These are phyloP conservation scores for Anguilla rostrata DNA, from an alignment of 2,113 vertebrate species.

Conservation along the genomic window DNA sequence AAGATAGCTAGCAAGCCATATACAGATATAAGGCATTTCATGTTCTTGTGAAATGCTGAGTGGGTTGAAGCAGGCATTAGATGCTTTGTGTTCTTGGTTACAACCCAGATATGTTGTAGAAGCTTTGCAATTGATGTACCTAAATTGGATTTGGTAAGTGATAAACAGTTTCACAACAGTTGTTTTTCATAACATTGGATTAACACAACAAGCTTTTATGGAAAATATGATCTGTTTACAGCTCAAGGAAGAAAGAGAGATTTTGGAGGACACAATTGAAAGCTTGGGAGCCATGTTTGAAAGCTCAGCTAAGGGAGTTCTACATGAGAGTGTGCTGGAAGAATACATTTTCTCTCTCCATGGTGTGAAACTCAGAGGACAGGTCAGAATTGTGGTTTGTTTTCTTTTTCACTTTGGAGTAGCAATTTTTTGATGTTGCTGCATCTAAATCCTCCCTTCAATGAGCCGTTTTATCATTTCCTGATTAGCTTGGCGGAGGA, in stretches of 20 bases:
- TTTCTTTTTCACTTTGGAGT: background rate
- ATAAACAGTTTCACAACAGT: no score
- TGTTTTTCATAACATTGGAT: no score
- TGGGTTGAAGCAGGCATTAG: background rate
- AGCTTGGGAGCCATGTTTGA: conserved; percentile 10
- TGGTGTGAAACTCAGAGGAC: conserved; percentile 11
- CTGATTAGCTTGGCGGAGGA: background rate
- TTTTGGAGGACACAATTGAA: background rate
- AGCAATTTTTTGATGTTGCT: no score
- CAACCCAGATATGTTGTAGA: background rate
- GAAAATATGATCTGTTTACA: conserved; percentile 2
- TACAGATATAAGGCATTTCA: background rate
- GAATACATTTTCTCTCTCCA: conserved; percentile 25
- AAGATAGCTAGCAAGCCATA: background rate
- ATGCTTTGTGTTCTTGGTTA: background rate
- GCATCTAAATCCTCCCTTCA: background rate
- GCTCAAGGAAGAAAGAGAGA: conserved; percentile 19
- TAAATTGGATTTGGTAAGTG: no score
- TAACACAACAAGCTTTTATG: background rate
- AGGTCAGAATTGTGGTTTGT: background rate
- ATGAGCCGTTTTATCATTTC: background rate
- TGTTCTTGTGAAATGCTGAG: no score
- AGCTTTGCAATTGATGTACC: no score
- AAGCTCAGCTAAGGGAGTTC: conserved; percentile 26
- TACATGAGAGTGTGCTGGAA: conserved; percentile 1